Base-by-base conservation (phyloP, 2,888 invertebrate species). In the Papilio elwesi region DNA sequence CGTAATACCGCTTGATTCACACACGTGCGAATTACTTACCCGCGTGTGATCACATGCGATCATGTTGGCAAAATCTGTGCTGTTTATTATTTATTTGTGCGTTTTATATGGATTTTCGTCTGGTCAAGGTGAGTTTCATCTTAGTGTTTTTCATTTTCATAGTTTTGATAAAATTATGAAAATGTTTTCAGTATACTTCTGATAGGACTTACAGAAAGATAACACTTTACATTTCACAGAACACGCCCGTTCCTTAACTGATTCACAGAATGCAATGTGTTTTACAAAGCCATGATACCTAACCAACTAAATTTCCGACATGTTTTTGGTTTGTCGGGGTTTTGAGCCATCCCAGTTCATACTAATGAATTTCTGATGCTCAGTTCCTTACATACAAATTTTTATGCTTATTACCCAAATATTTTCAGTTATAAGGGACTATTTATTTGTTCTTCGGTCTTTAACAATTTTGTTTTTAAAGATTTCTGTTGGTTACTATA, bases 71-170 rank as follows among this genome's bases (percentile, higher is more conserved):
- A 80, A 78, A 77, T 80, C 76, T 80, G 79, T 82, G 81, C 84
- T 81, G 80, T 84, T 74, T 68, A 80, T 80, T 85, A 81, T 83
- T 83, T 78, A 78, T 79, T 80, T 83, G 80, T 88, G 84, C 83
- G 81, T 87, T 78, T 81, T 87, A 79, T 80, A 80, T 75, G 84
- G 85, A 80, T 80, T 78, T 85, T 88, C 85, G 74, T 80, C 78
- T 75, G 82, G 88, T 79, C 90, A 92, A 91, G 92, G 92, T 93
- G 79, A 87, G 90, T 52, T 57, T 38, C 57, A 59, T 67, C 26
- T 65, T 59, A 49, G 16, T 53, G 59, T n/a, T 51, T 69, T 71
- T 64, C 65, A 9, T 47, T 48, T 63, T 48, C 63, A 63, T 11
- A 15, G 48, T 10, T 4, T 48, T 57, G 12, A 43, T 43, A 47